Conservation (phyloP, 2,888 invertebrate genomes). For the Lasioglossum morio region DNA sequence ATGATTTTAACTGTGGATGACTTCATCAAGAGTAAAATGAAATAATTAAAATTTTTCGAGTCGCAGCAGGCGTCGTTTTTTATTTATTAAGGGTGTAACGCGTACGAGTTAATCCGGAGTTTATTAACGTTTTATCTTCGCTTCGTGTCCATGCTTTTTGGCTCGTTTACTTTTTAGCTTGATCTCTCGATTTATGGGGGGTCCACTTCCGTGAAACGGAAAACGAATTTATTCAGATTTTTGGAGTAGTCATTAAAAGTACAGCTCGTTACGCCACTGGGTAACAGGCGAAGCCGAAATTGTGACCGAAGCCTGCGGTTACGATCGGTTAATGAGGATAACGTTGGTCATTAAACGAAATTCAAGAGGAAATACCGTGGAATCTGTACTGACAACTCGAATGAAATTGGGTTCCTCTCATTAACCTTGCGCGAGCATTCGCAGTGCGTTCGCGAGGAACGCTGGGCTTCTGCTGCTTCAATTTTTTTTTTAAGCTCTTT, state of each 20-base stretch:
- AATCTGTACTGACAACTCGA: slow-evolving; percentile 33
- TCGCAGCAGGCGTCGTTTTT: background rate
- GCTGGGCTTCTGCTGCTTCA: background rate
- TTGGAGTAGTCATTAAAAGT: background rate
- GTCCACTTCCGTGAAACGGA: background rate
- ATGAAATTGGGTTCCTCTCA: slow-evolving; percentile 49
- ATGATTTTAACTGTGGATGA: background rate
- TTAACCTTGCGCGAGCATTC: slow-evolving; percentile 46
- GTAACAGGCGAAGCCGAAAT: slow-evolving; percentile 25
- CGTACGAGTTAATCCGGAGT: background rate
- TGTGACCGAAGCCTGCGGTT: slow-evolving; percentile 32
- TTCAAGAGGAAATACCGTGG: slow-evolving; percentile 39
- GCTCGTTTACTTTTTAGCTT: background rate
- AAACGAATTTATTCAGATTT: background rate
- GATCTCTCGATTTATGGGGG: background rate
- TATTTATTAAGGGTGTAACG: background rate
- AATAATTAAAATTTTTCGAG: background rate
- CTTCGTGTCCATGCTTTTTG: background rate
- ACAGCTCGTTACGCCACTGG: slow-evolving; percentile 35
- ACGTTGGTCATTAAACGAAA: slow-evolving; percentile 49
- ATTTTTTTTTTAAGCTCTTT: too few species aligned
- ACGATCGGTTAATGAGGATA: slow-evolving; percentile 54
- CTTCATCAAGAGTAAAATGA: background rate
- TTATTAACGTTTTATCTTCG: background rate
- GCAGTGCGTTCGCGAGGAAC: slow-evolving; percentile 22